Percentiles rank a stretch among this genome's conserved stretches.
phyloP scores from a whole-genome alignment of 2,113 vertebrate species.

The Lagopus leucura region DNA sequence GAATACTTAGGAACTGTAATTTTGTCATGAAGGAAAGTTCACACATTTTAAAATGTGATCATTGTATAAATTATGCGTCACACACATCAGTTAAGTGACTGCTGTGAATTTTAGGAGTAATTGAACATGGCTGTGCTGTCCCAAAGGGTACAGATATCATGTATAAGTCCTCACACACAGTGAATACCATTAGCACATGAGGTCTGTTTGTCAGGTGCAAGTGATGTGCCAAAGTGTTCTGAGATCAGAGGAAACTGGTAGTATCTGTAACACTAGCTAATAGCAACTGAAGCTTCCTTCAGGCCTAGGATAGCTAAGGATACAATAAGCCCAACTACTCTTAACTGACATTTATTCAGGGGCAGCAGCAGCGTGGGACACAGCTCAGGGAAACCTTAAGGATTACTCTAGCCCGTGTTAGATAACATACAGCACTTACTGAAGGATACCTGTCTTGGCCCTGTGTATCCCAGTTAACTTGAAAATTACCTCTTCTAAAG shows the following conservation, averaged over 20 bases:
- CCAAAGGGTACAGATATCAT: neutral
- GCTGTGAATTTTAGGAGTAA: neutral
- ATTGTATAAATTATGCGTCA: neutral
- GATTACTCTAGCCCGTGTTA: neutral
- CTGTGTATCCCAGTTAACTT: rapidly evolving
- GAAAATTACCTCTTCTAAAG: neutral
- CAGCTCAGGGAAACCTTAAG: neutral
- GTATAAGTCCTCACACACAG: neutral
- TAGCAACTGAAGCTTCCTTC: neutral
- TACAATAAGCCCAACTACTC: neutral
- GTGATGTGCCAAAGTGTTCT: neutral
- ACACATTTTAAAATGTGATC: neutral
- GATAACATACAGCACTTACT: neutral
- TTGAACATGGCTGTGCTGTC: neutral
- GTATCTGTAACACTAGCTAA: neutral
- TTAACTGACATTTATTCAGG: neutral
- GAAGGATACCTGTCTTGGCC: neutral
- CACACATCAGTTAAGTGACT: neutral
- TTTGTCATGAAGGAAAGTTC: neutral
- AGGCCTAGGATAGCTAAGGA: rapidly evolving
- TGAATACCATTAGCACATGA: neutral
- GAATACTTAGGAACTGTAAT: neutral
- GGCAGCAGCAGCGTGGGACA: rapidly evolving
- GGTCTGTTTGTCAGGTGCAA: neutral
- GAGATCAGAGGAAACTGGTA: neutral